Evolutionary conservation across 2,113 vertebrate genomes (phyloP), one percentile per base, ranked within the genome.

Genomic region (Dicentrarchus labrax): DNA sequence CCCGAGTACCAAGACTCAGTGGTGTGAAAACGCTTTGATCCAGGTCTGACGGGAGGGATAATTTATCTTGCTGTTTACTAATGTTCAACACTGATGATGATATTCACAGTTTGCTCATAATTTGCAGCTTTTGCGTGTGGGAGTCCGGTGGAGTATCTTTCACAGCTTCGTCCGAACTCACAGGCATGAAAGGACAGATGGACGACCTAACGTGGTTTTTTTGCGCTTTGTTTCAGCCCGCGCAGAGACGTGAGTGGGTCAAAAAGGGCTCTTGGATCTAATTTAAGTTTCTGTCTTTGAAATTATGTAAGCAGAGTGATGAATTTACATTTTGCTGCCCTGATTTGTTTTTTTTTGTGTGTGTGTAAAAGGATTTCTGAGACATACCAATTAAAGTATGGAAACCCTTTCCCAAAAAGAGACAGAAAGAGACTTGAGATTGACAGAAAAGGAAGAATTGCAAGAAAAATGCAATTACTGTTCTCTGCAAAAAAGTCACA

Each of bases 141-240:
- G 86, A 72, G 85, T 80, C 13, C 30, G 6, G 47, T 4, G 0
- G 79, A 64, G 84, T n/a, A 72, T 81, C 78, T 76, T 41, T 80
- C 76, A 59, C 83, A 38, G 72, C 69, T 69, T 65, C 2, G 56
- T 77, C 76, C 0, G n/a, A 84, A 69, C 57, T 81, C 36, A n/a
- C 45, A 72, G 51, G 19, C 53, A 62, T 5, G 17, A 76, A 60
- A 53, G 76, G 80, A 82, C 86, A 86, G 78, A 90, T 77, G 85
- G 85, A 7, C 19, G 66, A 67, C 60, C 13, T 39, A 17, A 50
- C 22, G 38, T 64, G 71, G 2, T 30, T 30, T 30, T 30, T 78
- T 64, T 19, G 59, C 10, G 69, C 66, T 67, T 73, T 0, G 11
- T 68, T 56, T 70, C 39, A 30, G 9, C 67, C 76, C 8, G 3